A percentile compares a stretch with the other conserved stretches of the same genome.
Evolutionary conservation across 53 echinoderm and acorn worm species (phyloP).

Genomic region (Paracentrotus lividus): DNA sequence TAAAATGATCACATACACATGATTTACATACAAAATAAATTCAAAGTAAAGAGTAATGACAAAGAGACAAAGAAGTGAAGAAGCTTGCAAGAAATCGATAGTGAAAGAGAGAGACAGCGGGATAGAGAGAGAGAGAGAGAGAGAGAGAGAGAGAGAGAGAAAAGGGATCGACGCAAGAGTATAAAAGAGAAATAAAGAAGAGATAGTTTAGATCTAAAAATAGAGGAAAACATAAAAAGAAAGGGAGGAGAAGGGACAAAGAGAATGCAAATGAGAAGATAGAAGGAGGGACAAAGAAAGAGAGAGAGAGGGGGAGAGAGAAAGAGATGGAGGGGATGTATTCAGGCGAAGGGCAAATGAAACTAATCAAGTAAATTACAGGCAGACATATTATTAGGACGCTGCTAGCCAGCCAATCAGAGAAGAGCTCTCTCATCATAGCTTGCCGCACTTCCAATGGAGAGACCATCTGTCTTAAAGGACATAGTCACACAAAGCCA

Average conservation of each 20-base stretch:
- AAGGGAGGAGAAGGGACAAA: neutral
- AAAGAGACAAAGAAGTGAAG: neutral
- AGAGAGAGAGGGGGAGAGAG: neutral
- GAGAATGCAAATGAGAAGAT: neutral
- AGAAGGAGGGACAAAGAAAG: neutral
- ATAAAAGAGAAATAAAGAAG: neutral
- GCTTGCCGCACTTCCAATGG: constrained; percentile 32
- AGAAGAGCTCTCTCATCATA: neutral
- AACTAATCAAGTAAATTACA: constrained; percentile 59
- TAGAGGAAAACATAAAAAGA: neutral
- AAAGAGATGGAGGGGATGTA: neutral
- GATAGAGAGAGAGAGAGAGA: constrained; percentile 5
- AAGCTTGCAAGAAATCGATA: too few relatives aligned
- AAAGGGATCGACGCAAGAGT: neutral
- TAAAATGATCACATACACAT: neutral
- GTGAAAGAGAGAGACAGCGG: neutral
- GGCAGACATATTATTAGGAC: constrained; percentile 52
- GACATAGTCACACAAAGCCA: neutral
- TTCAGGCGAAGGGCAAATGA: constrained; percentile 13
- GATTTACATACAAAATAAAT: neutral
- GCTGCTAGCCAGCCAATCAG: constrained; percentile 6
- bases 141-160: constrained; percentile 3
- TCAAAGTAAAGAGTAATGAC: neutral
- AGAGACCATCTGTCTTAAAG: constrained; percentile 60
- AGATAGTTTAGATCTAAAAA: neutral